Evolutionary conservation across 2,888 invertebrate genomes (phyloP).

Genomic region (Caenorhabditis imperialis): DNA sequence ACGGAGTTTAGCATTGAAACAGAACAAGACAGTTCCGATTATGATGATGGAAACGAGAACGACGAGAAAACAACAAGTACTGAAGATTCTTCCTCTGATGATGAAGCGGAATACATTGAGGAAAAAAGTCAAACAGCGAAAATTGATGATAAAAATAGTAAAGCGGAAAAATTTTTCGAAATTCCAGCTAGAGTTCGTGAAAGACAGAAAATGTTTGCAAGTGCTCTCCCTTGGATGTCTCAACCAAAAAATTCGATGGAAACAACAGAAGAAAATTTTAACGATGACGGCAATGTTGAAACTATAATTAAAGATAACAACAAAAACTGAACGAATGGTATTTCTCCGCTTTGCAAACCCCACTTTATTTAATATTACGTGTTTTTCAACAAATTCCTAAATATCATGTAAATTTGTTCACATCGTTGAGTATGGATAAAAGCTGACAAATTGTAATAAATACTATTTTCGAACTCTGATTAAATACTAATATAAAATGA

Average conservation of each 20-base stretch:
- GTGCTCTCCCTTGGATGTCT: conserved; percentile 60
- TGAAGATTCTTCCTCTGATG: too few species aligned
- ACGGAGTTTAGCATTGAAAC: too few species aligned
- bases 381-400: conserved; percentile 6
- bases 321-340: too few species aligned
- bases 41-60: conserved; percentile 20
- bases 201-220: conserved; percentile 48
- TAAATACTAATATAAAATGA: too few species aligned
- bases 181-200: conserved; percentile 60
- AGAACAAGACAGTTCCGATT: too few species aligned
- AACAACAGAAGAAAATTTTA: conserved; percentile 49
- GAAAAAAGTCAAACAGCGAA: conserved; percentile 31
- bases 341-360: too few species aligned
- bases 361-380: not conserved
- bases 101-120: conserved; percentile 25
- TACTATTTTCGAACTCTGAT: too few species aligned
- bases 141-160: conserved; percentile 26
- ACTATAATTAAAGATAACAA: conserved; percentile 61
- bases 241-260: conserved; percentile 22
- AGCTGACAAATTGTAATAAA: too few species aligned
- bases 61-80: too few species aligned
- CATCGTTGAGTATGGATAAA: too few species aligned
- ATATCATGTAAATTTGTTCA: too few species aligned
- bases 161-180: conserved; percentile 1
- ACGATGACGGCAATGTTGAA: conserved; percentile 61